Percentiles rank a stretch among this genome's conserved stretches.
These are phyloP conservation scores for Tragelaphus eurycerus DNA, from an alignment of 2,797 vertebrate species.

Conservation along the genomic window DNA sequence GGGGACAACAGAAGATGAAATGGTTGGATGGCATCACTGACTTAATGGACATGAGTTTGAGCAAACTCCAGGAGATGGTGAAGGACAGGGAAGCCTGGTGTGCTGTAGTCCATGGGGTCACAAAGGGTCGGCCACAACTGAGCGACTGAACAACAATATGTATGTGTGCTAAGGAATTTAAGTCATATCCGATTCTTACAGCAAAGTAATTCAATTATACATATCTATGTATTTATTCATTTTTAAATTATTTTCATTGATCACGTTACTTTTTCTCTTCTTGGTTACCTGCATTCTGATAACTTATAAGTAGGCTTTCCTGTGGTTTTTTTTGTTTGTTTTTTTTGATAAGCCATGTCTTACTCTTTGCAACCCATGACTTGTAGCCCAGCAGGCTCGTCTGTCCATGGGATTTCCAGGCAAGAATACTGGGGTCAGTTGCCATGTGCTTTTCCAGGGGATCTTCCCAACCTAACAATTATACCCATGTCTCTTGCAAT, in stretches of 20 bases:
- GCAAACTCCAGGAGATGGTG: neutral
- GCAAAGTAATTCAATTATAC: neutral
- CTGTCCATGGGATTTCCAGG: neutral
- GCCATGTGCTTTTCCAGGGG: neutral
- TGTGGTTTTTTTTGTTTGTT: neutral
- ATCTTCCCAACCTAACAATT: neutral
- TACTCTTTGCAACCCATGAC: neutral
- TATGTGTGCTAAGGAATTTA: neutral
- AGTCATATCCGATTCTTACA: neutral
- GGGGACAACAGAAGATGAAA: neutral
- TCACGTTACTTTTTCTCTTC: neutral
- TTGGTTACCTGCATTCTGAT: neutral
- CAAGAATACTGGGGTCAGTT: neutral
- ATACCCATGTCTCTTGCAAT: neutral
- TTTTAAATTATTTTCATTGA: neutral
- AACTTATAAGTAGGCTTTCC: neutral
- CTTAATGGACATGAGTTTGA: neutral
- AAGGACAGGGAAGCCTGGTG: neutral
- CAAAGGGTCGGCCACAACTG: neutral
- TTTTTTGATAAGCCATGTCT: neutral
- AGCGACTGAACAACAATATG: neutral
- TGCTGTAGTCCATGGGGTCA: neutral
- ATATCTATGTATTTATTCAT: neutral
- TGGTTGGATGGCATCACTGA: neutral
- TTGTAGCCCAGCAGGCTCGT: neutral